These are phyloP conservation scores for Unio pictorum DNA, from an alignment of 2,888 invertebrate genomes.

Conservation along the genomic window DNA sequence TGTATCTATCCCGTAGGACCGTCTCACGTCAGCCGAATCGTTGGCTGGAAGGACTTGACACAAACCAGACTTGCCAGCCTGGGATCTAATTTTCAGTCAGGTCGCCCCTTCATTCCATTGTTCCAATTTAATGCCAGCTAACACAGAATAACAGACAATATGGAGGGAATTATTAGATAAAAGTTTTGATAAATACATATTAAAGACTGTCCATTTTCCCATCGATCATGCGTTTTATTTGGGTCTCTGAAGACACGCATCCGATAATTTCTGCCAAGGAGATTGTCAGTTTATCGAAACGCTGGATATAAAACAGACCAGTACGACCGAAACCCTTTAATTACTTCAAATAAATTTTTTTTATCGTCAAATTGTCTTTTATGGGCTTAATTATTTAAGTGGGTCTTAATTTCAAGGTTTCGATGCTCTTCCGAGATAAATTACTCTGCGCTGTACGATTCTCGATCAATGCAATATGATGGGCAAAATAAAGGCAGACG, in stretches of 20 bases:
- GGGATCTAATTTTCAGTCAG: conserved; percentile 51
- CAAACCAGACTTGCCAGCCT: conserved; percentile 46
- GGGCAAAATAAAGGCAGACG: no score
- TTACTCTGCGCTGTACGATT: no score
- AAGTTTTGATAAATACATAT: conserved; percentile 57
- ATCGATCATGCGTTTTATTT: conserved; percentile 5
- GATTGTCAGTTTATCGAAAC: conserved; percentile 14
- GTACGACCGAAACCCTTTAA: conserved; percentile 16
- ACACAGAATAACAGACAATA: conserved; percentile 56
- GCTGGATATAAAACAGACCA: conserved; percentile 15
- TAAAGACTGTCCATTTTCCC: conserved; percentile 40
- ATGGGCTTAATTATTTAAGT: conserved; percentile 31
- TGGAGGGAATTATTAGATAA: conserved; percentile 58
- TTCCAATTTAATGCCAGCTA: conserved; percentile 53
- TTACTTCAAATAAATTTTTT: conserved; percentile 24
- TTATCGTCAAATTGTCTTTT: conserved; percentile 15
- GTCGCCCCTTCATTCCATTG: conserved; percentile 56
- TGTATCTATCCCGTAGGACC: conserved; percentile 26
- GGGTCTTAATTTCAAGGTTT: conserved; percentile 28
- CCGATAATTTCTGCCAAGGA: conserved; percentile 20
- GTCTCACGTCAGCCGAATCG: conserved; percentile 29
- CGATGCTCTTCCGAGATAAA: conserved; percentile 9
- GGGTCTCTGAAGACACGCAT: conserved; percentile 4
- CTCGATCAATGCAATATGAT: no score
- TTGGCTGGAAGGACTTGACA: conserved; percentile 33